phyloP scores from a whole-genome alignment of 2,113 vertebrate species.

The Muscicapa adusta region DNA sequence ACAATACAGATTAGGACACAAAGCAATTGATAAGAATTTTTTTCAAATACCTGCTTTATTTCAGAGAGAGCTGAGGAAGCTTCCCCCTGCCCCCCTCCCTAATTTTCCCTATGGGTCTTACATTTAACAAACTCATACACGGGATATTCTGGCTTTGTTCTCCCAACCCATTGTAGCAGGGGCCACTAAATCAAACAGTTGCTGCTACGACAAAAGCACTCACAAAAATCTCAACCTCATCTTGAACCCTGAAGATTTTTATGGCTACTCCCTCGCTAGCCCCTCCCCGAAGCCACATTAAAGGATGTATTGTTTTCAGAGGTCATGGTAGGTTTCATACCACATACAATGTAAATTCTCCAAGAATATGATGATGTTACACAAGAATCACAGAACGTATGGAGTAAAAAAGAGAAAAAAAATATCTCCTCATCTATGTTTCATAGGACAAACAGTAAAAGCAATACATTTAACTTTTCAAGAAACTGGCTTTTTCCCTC shows the following conservation, averaged over 20 bases:
- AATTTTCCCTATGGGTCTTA: neutral
- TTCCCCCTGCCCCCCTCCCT: neutral
- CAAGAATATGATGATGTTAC: slow-evolving; percentile 60
- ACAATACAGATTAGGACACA: neutral
- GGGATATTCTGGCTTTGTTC: slow-evolving; percentile 71
- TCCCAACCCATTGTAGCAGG: slow-evolving; percentile 63
- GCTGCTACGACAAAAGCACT: slow-evolving; percentile 76
- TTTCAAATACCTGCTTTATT: neutral
- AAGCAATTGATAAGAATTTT: neutral
- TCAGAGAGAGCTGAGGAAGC: neutral
- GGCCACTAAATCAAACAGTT: slow-evolving; percentile 78
- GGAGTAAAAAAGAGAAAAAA: neutral
- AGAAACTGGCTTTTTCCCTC: neutral
- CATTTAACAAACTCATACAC: slow-evolving; percentile 27
- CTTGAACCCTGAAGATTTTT: slow-evolving; percentile 86
- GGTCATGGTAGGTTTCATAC: slow-evolving; percentile 88
- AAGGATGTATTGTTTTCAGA: slow-evolving; percentile 88
- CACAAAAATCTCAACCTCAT: slow-evolving; percentile 79
- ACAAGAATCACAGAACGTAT: neutral
- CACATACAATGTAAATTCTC: slow-evolving; percentile 77
- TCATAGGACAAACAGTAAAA: neutral
- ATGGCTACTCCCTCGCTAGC: slow-evolving; percentile 70
- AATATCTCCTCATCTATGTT: neutral
- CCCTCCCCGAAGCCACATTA: slow-evolving; percentile 80
- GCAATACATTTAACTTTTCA: neutral